phyloP scores from a whole-genome alignment of 2,888 invertebrate genomes.

The Gymnoscelis rufifasciata region DNA sequence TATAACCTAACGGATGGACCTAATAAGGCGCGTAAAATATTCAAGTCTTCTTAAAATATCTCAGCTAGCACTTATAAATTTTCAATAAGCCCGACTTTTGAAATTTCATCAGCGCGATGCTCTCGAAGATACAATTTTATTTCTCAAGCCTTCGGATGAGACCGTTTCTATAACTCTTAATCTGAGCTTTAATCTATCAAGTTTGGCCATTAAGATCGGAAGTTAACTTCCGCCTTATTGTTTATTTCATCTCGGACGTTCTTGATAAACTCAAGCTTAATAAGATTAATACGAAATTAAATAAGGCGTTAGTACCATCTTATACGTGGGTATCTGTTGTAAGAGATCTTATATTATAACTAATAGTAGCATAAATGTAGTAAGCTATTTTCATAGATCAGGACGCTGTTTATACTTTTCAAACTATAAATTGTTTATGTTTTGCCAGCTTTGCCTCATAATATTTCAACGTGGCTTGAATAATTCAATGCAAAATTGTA shows the following conservation, averaged over 20 bases:
- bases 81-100: not conserved
- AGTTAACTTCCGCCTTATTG: slow-evolving; percentile 24
- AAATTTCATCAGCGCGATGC: slow-evolving; percentile 3
- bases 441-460: no score
- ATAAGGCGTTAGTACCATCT: not conserved
- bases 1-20: no score
- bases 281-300: not conserved
- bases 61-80: not conserved
- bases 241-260: slow-evolving; percentile 16
- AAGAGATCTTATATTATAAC: no score
- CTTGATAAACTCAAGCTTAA: slow-evolving; percentile 1
- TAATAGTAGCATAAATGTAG: no score
- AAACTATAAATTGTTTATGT: no score
- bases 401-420: no score
- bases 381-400: no score
- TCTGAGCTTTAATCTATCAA: slow-evolving; percentile 29
- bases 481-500: not conserved
- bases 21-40: no score
- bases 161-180: slow-evolving; percentile 27
- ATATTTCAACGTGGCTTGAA: not conserved
- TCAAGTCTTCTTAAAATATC: no score
- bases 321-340: no score
- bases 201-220: slow-evolving; percentile 26
- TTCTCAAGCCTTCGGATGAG: slow-evolving; percentile 26
- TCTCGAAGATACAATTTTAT: slow-evolving; percentile 32